Evolutionary conservation across 2,797 vertebrate species (phyloP), one percentile per base, ranked within the genome.

Genomic region (Gadopsis marmoratus): DNA sequence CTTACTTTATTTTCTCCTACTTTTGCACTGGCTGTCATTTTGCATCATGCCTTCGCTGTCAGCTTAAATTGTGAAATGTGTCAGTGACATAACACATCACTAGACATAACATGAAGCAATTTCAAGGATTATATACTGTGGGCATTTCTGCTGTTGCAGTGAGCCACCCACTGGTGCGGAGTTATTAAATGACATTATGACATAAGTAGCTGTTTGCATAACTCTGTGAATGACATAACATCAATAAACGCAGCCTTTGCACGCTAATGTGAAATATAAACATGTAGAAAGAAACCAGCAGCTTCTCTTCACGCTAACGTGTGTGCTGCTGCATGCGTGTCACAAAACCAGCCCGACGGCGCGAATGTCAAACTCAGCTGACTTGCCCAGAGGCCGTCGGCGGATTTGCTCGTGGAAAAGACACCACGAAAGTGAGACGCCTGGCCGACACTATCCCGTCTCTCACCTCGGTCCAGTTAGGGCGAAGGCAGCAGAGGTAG

Each of bases 391-490:
- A 29, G 31, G n/a, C 47, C 26, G n/a, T 29, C 4, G 58, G 16
- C 23, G 41, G 23, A 48, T 35, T 8, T 26, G 6, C 35, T 35
- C 2, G 5, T 37, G 29, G 37, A 23, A 43, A 64, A 13, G 1
- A 47, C 23, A 31, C 13, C 7, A 19, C 33, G 9, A 35, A 76
- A 71, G 39, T 2, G 0, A 3, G 41, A 58, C 10, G n/a, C 61
- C 19, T 45, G 3, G n/a, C 31, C 37, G n/a, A 41, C 47, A 12
- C 41, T 4, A 4, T 19, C 29, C 5, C 1, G 3, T 62, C 29
- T 60, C 87, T 89, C 63, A 97, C 97, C 95, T 97, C 92, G 0
- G 89, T 92, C 87, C 96, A 93, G 69, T 83, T 93, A 33, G 96
- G 96, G 68, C 96, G 94, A 88, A 94, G 91, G 87, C 69, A 90